Conservation (phyloP, 2,888 invertebrate species). For the Leptopilina syphax region DNA sequence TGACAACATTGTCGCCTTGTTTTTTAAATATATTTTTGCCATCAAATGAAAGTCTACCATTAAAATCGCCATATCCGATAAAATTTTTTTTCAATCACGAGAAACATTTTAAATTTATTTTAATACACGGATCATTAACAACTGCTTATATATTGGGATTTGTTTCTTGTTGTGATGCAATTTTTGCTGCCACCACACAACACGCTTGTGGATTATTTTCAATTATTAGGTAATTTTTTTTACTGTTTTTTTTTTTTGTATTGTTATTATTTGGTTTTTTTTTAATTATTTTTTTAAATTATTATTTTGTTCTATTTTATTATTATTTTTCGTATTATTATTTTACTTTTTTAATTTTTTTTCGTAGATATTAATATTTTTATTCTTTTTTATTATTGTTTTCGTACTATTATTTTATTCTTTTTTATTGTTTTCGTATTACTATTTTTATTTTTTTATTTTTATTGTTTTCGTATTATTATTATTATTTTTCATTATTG, state of each 20-base stretch:
- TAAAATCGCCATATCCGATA: neutral
- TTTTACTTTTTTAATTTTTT: neutral
- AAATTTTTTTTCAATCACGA: neutral
- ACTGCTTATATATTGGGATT: neutral
- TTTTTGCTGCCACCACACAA: neutral
- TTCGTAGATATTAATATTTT: too few species aligned
- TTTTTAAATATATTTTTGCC: neutral
- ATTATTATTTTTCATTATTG: too few species aligned
- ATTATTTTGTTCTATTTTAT: too few species aligned
- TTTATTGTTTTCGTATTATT: too few species aligned
- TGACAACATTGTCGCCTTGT: neutral
- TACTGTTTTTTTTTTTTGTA: too few species aligned
- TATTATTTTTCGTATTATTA: neutral
- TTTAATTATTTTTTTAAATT: neutral
- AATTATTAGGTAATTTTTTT: conserved; percentile 3
- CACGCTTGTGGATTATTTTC: conserved; percentile 8
- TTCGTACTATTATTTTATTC: too few species aligned
- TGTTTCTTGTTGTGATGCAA: neutral
- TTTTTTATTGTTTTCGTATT: too few species aligned
- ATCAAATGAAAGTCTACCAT: conserved; percentile 4
- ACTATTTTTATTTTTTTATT: too few species aligned
- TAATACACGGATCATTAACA: neutral
- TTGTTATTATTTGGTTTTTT: neutral
- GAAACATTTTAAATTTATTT: neutral
- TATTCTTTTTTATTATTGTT: too few species aligned